phyloP scores from a whole-genome alignment of 2,888 invertebrate genomes.

The Pollenia griseotomentosa region DNA sequence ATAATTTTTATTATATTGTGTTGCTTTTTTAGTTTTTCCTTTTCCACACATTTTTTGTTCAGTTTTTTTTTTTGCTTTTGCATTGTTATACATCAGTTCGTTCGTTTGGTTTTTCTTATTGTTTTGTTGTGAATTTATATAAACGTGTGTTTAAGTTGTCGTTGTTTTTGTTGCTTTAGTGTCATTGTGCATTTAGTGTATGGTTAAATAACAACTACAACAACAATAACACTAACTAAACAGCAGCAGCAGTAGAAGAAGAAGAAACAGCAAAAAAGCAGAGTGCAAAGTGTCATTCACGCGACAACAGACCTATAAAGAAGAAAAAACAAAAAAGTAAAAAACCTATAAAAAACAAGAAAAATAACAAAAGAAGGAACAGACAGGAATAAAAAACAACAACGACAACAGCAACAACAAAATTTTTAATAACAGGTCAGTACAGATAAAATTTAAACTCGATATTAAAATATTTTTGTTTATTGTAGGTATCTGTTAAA shows the following conservation, averaged over 20 bases:
- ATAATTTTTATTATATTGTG: constrained; percentile 58
- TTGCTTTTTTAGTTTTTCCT: constrained; percentile 65
- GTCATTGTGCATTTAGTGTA: constrained; percentile 68
- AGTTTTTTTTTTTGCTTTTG: constrained; percentile 64
- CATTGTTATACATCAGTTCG: constrained; percentile 59
- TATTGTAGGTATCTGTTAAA: neutral
- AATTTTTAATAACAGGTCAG: constrained; percentile 70
- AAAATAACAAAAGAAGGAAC: constrained; percentile 47
- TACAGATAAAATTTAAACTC: constrained; percentile 53
- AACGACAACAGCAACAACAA: constrained; percentile 49
- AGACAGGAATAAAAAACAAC: constrained; percentile 52
- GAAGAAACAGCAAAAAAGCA: constrained; percentile 52
- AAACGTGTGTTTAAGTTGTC: constrained; percentile 59
- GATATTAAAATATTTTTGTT: constrained; percentile 16
- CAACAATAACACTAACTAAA: constrained; percentile 44
- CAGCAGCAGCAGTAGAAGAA: constrained; percentile 26
- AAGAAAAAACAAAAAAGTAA: constrained; percentile 40
- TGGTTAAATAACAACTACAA: constrained; percentile 62
- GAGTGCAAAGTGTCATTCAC: constrained; percentile 72
- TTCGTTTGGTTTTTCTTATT: constrained; percentile 52
- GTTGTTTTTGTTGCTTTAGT: constrained; percentile 69
- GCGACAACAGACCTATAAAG: constrained; percentile 70
- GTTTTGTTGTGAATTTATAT: constrained; percentile 36
- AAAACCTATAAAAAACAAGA: constrained; percentile 8
- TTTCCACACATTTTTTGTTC: constrained; percentile 54